Percentiles rank a stretch among this genome's conserved stretches.
phyloP scores from a whole-genome alignment of 2,888 invertebrate species.

The Noctua janthina region DNA sequence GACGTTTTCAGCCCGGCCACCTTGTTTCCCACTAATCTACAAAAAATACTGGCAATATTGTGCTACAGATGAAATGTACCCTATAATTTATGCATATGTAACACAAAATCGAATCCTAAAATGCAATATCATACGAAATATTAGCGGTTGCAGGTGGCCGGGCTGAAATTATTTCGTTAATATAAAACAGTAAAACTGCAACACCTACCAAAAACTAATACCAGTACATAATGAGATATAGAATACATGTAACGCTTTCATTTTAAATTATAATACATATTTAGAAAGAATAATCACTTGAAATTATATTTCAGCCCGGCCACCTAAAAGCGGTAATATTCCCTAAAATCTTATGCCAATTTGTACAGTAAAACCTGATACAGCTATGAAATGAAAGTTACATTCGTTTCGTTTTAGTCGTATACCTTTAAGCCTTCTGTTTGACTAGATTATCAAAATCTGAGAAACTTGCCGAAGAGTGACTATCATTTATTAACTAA shows the following conservation, averaged over 20 bases:
- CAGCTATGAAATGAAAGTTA: constrained; percentile 21
- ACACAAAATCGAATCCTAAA: constrained; percentile 39
- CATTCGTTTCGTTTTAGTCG: constrained; percentile 21
- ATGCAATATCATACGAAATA: constrained; percentile 35
- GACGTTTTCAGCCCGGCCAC: constrained; percentile 29
- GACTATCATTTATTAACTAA: constrained; percentile 26
- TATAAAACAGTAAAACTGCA: constrained; percentile 23
- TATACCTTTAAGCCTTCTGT: constrained; percentile 23
- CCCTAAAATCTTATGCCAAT: constrained; percentile 25
- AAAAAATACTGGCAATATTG: constrained; percentile 26
- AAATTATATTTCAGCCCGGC: constrained; percentile 28
- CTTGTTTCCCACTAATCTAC: constrained; percentile 28
- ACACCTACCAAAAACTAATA: constrained; percentile 27
- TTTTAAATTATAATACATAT: constrained; percentile 21
- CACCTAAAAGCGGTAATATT: constrained; percentile 27
- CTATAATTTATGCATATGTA: constrained; percentile 35
- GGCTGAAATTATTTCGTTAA: constrained; percentile 39
- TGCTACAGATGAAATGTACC: constrained; percentile 25
- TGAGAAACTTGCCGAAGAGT: constrained; percentile 25
- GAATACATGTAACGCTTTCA: constrained; percentile 21
- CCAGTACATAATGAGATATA: constrained; percentile 23
- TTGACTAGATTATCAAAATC: constrained; percentile 25
- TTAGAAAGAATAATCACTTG: constrained; percentile 27
- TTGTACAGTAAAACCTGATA: constrained; percentile 20
- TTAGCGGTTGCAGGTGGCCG: constrained; percentile 42